Evolutionary conservation across 2,888 invertebrate genomes (phyloP), one percentile per base, ranked within the genome.

Genomic region (Drosophila demipolita): DNA sequence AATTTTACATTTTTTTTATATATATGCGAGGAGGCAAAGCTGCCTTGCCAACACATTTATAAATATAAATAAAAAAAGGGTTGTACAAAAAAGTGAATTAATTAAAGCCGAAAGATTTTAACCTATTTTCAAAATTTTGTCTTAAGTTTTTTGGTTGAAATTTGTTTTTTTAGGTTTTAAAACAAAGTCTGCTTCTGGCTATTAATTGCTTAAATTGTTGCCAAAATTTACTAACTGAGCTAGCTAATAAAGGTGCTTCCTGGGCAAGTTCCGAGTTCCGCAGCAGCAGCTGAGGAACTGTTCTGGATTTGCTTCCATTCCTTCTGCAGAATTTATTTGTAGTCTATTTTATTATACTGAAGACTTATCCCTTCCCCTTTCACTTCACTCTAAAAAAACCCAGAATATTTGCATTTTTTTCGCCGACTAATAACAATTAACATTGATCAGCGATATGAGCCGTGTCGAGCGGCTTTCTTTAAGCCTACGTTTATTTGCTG

Each of bases 371-470:
- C 11, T 33, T 23, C 9, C 5, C 26, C 5, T 3, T n/a, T 32
- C 15, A 20, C 32, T 32, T 2, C 23, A 1, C 33, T 54, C 2
- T 1, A 23, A 33, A 1, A 17, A 33, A n/a, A 26, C n/a, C 6
- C 7, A 12, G 20, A 1, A 1, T 53, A 29, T 17, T 35, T 17
- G 4, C 40, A 32, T 7, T 17, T 48, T n/a, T 7, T 7, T 3
- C 45, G 20, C 23, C 15, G 54, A 52, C 38, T 33, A 48, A 63
- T 74, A 66, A 73, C 76, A 67, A 80, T 81, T 78, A 75, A 74
- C 68, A 74, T 77, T 73, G 76, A 73, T 77, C 70, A 65, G 35
- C 42, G 29, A 57, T 29, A 63, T 65, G 65, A 66, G 65, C 57
- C 65, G 57, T 15, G 29, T 20, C n/a, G 42, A 45, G 49, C 23